Evolutionary conservation across 2,888 invertebrate genomes (phyloP).

Genomic region (Lochmaea crataegi): DNA sequence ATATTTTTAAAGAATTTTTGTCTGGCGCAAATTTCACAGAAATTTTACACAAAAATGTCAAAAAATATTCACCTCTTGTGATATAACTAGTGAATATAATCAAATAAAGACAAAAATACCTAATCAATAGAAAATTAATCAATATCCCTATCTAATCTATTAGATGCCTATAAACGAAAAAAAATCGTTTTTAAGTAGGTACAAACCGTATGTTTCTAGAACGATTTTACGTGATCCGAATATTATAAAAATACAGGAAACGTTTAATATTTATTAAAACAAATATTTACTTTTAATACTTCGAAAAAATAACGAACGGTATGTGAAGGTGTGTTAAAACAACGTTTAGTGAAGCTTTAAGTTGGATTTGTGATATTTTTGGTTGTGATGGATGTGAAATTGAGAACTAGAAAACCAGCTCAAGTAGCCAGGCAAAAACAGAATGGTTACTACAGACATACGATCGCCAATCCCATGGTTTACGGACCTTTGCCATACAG

Average conservation of each 20-base stretch:
- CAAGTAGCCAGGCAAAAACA: constrained; percentile 54
- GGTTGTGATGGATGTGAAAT: constrained; percentile 51
- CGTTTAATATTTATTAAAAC: not conserved
- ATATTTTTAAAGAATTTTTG: too few species aligned
- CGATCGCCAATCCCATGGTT: constrained; percentile 74
- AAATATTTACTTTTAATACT: constrained; percentile 14
- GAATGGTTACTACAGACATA: constrained; percentile 57
- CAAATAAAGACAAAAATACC: not conserved
- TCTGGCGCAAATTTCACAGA: too few species aligned
- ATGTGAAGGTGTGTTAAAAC: not conserved
- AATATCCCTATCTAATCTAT: not conserved
- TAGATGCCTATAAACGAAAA: not conserved
- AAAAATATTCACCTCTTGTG: too few species aligned
- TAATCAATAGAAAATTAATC: not conserved
- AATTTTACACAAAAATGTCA: too few species aligned
- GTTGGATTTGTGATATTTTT: not conserved
- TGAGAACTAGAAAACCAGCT: constrained; percentile 58
- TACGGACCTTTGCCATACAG: constrained; percentile 82
- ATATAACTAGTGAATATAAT: too few species aligned
- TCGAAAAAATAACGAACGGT: not conserved
- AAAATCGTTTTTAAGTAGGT: not conserved
- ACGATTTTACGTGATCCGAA: not conserved
- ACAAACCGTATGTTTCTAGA: not conserved
- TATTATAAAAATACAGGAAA: not conserved
- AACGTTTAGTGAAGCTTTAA: not conserved